Conservation (phyloP, 2,797 vertebrate species). For the Knipowitschia caucasica region DNA sequence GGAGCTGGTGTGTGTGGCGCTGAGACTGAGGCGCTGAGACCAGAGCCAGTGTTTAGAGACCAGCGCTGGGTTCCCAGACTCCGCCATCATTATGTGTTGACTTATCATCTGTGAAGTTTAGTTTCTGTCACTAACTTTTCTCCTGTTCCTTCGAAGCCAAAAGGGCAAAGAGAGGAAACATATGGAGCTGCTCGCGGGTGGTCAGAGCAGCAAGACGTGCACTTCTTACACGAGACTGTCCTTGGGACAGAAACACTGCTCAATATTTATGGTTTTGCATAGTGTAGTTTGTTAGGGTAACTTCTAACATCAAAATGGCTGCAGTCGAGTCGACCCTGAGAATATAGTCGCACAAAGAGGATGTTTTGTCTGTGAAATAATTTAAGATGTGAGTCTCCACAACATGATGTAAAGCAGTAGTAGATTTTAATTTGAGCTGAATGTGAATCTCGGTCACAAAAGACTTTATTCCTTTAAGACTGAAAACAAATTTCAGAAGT, state of each 20-base stretch:
- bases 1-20: background rate
- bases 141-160: slow-evolving; percentile 9
- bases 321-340: too few species aligned
- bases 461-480: background rate
- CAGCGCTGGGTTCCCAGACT: background rate
- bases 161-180: slow-evolving; percentile 33
- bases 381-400: too few species aligned
- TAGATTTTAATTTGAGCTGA: too few species aligned
- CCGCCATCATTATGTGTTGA: background rate
- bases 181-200: slow-evolving; percentile 29
- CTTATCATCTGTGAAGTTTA: background rate
- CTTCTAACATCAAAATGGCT: too few species aligned
- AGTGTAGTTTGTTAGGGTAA: too few species aligned
- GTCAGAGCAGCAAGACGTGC: background rate
- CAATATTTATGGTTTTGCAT: too few species aligned
- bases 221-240: too few species aligned
- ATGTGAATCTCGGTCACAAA: too few species aligned
- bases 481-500: background rate
- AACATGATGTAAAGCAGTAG: too few species aligned
- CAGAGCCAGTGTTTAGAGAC: background rate
- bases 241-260: too few species aligned
- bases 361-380: too few species aligned
- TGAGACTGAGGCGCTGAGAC: slow-evolving; percentile 1
- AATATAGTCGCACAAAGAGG: too few species aligned
- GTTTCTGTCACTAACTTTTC: background rate